Evolutionary conservation across 2,888 invertebrate genomes (phyloP).

Genomic region (Mesorhabditis belari): DNA sequence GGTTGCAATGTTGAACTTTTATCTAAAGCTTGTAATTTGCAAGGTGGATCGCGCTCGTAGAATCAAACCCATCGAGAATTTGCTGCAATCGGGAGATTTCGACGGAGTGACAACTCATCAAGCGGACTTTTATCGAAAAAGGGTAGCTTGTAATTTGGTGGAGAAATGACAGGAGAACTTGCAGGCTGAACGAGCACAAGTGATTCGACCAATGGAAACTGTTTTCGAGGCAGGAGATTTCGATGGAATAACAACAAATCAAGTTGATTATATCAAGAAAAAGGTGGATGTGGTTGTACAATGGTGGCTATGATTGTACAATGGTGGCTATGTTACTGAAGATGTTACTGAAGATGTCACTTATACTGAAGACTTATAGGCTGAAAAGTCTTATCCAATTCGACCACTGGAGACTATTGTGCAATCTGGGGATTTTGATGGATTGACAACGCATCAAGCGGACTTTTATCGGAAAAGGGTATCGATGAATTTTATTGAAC

Average conservation of each 20-base stretch:
- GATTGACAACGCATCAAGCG: constrained; percentile 21
- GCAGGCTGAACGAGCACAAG: neutral
- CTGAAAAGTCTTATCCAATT: constrained; percentile 6
- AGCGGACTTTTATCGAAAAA: constrained; percentile 20
- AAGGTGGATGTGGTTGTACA: neutral
- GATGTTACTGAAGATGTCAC: neutral
- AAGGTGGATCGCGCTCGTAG: constrained; percentile 14
- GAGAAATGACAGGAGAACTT: neutral
- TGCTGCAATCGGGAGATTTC: constrained; percentile 23
- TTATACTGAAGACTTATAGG: constrained; percentile 4
- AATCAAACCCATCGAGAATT: constrained; percentile 10
- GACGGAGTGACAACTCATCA: constrained; percentile 23
- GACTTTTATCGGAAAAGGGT: constrained; percentile 23
- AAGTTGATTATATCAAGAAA: neutral
- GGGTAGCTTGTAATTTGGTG: too few relatives aligned
- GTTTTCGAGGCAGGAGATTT: constrained; percentile 5
- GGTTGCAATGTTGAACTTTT: neutral
- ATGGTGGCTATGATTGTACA: constrained; percentile 3
- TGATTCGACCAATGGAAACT: constrained; percentile 3
- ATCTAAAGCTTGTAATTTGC: constrained; percentile 5
- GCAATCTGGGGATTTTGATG: constrained; percentile 25
- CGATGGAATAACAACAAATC: constrained; percentile 3
- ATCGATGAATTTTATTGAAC: neutral
- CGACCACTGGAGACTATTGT: constrained; percentile 14
- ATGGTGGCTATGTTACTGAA: constrained; percentile 12